Base-by-base conservation (phyloP, 30 jellyfish, hydroid and myxozoan genomes). In the Hydractinia symbiolongicarpus region DNA sequence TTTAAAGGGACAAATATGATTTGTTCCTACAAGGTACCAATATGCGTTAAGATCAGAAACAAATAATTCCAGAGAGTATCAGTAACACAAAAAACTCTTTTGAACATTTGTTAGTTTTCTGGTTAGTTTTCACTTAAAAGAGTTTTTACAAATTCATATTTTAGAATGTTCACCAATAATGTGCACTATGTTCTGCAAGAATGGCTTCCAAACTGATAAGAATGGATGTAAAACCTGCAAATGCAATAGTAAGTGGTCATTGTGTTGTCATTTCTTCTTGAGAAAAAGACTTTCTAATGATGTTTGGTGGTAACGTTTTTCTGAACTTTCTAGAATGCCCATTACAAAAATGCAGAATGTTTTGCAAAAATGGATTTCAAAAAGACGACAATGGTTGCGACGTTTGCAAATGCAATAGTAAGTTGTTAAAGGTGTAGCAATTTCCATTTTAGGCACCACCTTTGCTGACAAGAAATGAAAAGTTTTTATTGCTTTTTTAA, bases 371-470 rank as follows among this genome's bases (percentile, higher is more conserved):
- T 5, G 85, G 85, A 17, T 77, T 77, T 5, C 55, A 53, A 61
- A 52, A 6, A 55, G 85, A 77, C 50, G 53, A 61, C 5, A 53
- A 77, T 55, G 85, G 85, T 52, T 77, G 85, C 82, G 44, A 57
- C 15, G 60, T 8, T 17, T 77, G 85, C 82, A 54, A 66, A 20
- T 77, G 85, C 85, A 53, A 77, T 6, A 14, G 85, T 77, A 54
- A 71, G 80, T 7, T 30, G 44, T 11, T 11, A 13, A 11, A 58
- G 15, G 19, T 58, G 16, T 11, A 58, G 15, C 19, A 58, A 1
- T 58, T 58, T 58, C 44, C 44, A 30, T 30, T 30, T 30, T 2
- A 30, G 44, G 44, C 44, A 30, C 44, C 2, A 30, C 44, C 1
- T 30, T 30, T 30, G 44, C 44, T 30, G 2, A 0, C 44, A 30